Conservation (phyloP, 2,888 invertebrate species). For the Rhorus exstirpatorius region DNA sequence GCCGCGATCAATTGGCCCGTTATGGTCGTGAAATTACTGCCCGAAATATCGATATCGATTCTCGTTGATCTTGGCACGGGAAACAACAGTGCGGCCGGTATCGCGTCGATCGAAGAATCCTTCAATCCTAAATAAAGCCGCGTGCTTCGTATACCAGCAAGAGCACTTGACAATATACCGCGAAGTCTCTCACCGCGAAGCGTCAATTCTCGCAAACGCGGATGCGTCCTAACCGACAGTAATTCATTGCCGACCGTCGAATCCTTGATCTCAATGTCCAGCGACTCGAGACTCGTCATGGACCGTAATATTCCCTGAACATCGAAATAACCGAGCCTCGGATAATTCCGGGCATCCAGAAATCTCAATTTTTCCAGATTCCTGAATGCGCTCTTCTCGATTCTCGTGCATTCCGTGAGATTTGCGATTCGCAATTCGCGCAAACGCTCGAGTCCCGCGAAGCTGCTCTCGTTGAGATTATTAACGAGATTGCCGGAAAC, state of each 20-base stretch:
- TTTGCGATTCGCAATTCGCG: slow-evolving; percentile 90
- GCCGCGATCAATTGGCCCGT: slow-evolving; percentile 93
- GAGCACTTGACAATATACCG: slow-evolving; percentile 93
- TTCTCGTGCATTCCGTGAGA: slow-evolving; percentile 90
- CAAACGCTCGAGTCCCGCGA: slow-evolving; percentile 90
- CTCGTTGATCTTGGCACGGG: slow-evolving; percentile 95
- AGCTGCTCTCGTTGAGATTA: slow-evolving; percentile 92
- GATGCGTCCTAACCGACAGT: slow-evolving; percentile 92
- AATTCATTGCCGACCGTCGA: slow-evolving; percentile 93
- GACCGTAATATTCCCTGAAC: slow-evolving; percentile 94
- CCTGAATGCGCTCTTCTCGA: slow-evolving; percentile 94
- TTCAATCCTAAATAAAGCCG: slow-evolving; percentile 91
- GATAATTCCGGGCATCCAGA: slow-evolving; percentile 91
- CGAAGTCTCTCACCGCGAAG: slow-evolving; percentile 92
- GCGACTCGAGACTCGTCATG: slow-evolving; percentile 90
- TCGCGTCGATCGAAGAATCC: slow-evolving; percentile 92
- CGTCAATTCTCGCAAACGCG: slow-evolving; percentile 91
- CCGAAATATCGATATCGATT: slow-evolving; percentile 92
- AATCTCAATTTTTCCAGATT: slow-evolving; percentile 90
- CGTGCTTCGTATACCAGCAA: slow-evolving; percentile 93
- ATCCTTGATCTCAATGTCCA: slow-evolving; percentile 96
- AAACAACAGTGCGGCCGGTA: slow-evolving; percentile 94
- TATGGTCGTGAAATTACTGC: slow-evolving; percentile 92
- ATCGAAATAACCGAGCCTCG: slow-evolving; percentile 94
- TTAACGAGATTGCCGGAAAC: slow-evolving; percentile 94